These are phyloP conservation scores for Junco hyemalis DNA, from an alignment of 2,113 vertebrate genomes.

Conservation along the genomic window DNA sequence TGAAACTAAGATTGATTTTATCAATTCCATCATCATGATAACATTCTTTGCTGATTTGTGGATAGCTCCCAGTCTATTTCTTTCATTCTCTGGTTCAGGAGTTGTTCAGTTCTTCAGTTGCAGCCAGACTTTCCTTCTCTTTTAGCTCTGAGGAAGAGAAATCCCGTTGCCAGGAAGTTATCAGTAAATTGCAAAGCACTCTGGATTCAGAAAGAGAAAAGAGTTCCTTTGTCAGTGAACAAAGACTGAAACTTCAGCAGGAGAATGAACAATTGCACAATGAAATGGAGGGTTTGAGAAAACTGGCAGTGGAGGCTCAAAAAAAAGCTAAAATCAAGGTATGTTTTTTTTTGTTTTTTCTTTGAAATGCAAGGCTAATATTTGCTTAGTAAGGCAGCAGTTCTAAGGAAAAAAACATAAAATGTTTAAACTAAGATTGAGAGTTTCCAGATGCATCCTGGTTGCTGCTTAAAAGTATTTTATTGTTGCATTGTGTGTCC, in stretches of 20 bases:
- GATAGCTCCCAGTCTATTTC: not conserved
- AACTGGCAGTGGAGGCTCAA: conserved; percentile 76
- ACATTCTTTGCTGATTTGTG: not conserved
- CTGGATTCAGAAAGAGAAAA: conserved; percentile 83
- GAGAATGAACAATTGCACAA: conserved; percentile 85
- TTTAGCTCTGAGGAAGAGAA: conserved; percentile 87
- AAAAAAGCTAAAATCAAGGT: conserved; percentile 90
- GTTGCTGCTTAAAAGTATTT: not conserved
- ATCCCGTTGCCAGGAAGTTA: conserved; percentile 83
- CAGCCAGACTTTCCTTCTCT: not conserved
- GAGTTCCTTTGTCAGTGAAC: conserved; percentile 83
- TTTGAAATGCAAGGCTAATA: not conserved
- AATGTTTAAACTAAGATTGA: not conserved
- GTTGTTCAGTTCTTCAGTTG: not conserved
- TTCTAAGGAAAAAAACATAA: not conserved
- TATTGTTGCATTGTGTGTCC: not conserved
- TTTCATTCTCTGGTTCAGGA: not conserved
- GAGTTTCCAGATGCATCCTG: not conserved
- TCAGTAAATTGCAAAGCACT: conserved; percentile 80
- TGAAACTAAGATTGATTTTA: not conserved
- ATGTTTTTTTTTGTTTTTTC: not conserved
- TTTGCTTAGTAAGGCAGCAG: not conserved
- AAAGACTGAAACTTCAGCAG: conserved; percentile 87
- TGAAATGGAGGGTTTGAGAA: conserved; percentile 85
- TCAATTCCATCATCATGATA: not conserved